phyloP scores from a whole-genome alignment of 1,140 invertebrate genomes.

The Conus ventricosus region DNA sequence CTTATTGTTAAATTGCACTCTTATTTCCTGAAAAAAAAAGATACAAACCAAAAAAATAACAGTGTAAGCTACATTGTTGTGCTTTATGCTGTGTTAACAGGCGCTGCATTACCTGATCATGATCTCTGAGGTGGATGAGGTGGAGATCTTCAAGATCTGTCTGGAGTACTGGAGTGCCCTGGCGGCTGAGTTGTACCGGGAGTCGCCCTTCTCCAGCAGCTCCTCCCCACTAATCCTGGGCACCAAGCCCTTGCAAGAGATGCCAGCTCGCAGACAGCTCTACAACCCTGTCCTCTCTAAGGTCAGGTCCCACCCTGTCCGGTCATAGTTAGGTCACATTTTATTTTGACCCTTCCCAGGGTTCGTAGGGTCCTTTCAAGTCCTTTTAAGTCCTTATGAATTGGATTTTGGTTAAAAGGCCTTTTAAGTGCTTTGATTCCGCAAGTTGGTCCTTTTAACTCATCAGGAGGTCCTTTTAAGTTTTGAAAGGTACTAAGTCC shows the following conservation, averaged over 20 bases:
- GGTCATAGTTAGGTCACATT: not conserved
- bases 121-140: slow-evolving; percentile 99
- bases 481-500: too few relatives aligned
- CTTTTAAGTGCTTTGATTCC: too few relatives aligned
- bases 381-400: too few relatives aligned
- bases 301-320: slow-evolving; percentile 48
- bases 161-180: slow-evolving; percentile 99
- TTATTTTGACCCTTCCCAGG: not conserved
- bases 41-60: not conserved
- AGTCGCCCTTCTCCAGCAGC: slow-evolving; percentile 72
- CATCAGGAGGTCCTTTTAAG: too few relatives aligned
- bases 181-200: slow-evolving; percentile 91
- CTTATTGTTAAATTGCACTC: too few relatives aligned
- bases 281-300: slow-evolving; percentile 72
- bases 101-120: slow-evolving; percentile 95
- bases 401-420: too few relatives aligned
- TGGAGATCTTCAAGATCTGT: slow-evolving; percentile 99
- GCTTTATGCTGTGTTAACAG: slow-evolving; percentile 67
- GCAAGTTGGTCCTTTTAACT: too few relatives aligned
- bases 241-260: slow-evolving; percentile 65
- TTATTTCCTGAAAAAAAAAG: too few relatives aligned
- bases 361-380: too few relatives aligned
- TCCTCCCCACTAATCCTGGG: slow-evolving; percentile 59
- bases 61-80: not conserved
- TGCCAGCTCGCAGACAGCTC: slow-evolving; percentile 66